Percentiles rank a stretch among this genome's conserved stretches.
phyloP scores from a whole-genome alignment of 2,797 vertebrate genomes.

The Molothrus ater region DNA sequence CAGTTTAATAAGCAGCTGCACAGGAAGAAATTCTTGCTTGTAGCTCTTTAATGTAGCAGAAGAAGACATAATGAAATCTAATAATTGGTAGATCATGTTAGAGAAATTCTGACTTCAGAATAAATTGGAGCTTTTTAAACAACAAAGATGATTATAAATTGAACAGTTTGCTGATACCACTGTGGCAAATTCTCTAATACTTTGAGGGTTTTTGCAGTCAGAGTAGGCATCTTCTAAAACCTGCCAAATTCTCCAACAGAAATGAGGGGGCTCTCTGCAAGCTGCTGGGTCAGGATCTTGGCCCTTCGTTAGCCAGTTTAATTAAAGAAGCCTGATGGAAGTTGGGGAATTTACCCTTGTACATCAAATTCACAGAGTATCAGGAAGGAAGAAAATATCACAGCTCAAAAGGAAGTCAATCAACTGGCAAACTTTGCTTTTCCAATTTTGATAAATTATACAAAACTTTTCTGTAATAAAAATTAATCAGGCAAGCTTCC shows the following conservation, averaged over 20 bases:
- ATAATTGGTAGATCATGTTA: not conserved
- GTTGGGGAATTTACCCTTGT: not conserved
- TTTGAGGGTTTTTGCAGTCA: not conserved
- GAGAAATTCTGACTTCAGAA: not conserved
- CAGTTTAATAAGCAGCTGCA: not conserved
- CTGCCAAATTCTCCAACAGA: not conserved
- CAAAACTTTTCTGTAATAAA: not conserved
- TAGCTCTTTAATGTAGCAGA: not conserved
- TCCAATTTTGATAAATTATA: not conserved
- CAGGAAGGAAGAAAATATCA: not conserved
- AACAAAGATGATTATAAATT: not conserved
- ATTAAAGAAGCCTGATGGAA: not conserved
- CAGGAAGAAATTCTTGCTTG: not conserved
- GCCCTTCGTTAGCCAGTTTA: not conserved
- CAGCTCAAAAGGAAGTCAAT: not conserved
- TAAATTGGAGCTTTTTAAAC: not conserved
- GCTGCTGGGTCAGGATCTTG: not conserved
- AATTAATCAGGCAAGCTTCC: not conserved
- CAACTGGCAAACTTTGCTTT: not conserved
- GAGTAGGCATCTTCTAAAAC: not conserved
- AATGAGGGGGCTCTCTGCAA: not conserved
- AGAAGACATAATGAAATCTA: not conserved
- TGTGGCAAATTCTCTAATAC: not conserved
- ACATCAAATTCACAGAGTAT: not conserved
- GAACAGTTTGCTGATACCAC: not conserved